Percentiles rank a stretch among this genome's conserved stretches.
Conservation (phyloP, 2,797 vertebrate species). For the Lithobates sylvaticus region DNA sequence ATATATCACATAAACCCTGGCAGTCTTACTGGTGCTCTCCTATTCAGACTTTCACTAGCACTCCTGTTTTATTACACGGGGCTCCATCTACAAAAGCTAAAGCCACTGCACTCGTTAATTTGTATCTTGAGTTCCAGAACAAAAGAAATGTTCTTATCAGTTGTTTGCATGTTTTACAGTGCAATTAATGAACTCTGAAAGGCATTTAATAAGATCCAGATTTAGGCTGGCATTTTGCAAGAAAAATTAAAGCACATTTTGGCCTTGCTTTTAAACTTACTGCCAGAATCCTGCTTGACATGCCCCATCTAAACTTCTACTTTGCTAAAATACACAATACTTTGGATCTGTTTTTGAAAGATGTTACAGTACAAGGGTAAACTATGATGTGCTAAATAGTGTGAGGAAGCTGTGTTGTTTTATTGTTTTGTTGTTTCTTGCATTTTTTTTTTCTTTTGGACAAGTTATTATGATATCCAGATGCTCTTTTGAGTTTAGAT, state of each 20-base stretch:
- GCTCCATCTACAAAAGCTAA: conserved; percentile 42
- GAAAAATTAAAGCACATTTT: conserved; percentile 58
- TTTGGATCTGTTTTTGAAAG: background rate
- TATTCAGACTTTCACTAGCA: conserved; percentile 42
- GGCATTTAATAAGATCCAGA: conserved; percentile 54
- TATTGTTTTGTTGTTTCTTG: background rate
- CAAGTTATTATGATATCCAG: background rate
- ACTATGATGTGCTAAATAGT: background rate
- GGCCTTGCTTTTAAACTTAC: conserved; percentile 44
- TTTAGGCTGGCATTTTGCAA: conserved; percentile 50
- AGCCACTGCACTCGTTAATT: conserved; percentile 42
- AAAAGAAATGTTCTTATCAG: conserved; percentile 61
- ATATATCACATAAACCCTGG: conserved; percentile 44
- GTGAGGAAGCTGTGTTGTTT: background rate
- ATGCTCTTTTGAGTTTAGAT: background rate
- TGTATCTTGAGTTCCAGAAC: conserved; percentile 56
- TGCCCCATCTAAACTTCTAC: conserved; percentile 42
- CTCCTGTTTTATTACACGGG: conserved; percentile 48
- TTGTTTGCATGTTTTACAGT: conserved; percentile 58
- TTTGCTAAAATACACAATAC: conserved; percentile 4
- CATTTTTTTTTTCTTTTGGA: background rate
- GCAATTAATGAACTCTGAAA: conserved; percentile 31
- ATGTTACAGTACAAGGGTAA: background rate
- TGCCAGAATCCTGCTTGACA: conserved; percentile 58
- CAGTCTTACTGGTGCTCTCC: conserved; percentile 16